Evolutionary conservation across 2,797 vertebrate species (phyloP).

Genomic region (Peromyscus nudipes): DNA sequence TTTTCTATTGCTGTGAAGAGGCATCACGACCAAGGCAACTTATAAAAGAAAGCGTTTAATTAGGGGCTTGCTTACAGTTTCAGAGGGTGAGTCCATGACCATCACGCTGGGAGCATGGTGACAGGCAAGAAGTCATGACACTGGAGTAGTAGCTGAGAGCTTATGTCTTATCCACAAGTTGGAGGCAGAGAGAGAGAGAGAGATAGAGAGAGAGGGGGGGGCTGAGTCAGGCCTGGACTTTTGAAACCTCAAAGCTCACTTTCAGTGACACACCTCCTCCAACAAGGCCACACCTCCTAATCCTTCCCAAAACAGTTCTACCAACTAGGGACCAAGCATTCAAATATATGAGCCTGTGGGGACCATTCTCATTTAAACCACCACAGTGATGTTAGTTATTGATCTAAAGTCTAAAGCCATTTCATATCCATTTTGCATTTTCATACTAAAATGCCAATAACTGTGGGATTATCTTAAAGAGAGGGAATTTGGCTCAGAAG

Average conservation of each 20-base stretch:
- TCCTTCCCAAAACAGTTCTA: not conserved
- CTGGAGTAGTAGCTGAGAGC: not conserved
- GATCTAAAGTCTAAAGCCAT: not conserved
- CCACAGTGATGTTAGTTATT: not conserved
- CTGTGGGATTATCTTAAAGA: not conserved
- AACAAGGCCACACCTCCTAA: not conserved
- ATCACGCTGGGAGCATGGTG: too few species aligned
- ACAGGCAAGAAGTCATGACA: too few species aligned
- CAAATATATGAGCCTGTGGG: not conserved
- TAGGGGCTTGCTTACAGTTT: too few species aligned
- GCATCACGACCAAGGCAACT: not conserved
- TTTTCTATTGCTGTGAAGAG: not conserved
- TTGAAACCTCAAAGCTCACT: not conserved
- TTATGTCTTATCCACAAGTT: not conserved
- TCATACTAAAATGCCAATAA: not conserved
- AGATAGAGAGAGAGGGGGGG: not conserved
- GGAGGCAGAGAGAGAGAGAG: accelerated
- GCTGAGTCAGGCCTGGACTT: not conserved
- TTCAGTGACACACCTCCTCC: not conserved
- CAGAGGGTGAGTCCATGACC: not conserved
- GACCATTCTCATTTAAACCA: not conserved
- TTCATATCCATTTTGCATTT: conserved; percentile 1
- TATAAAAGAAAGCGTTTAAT: not conserved
- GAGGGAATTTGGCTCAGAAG: not conserved
- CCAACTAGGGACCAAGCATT: not conserved